Base-by-base conservation (phyloP, 37 sponge, comb jelly and placozoan genomes). In the Tethya wilhelma region DNA sequence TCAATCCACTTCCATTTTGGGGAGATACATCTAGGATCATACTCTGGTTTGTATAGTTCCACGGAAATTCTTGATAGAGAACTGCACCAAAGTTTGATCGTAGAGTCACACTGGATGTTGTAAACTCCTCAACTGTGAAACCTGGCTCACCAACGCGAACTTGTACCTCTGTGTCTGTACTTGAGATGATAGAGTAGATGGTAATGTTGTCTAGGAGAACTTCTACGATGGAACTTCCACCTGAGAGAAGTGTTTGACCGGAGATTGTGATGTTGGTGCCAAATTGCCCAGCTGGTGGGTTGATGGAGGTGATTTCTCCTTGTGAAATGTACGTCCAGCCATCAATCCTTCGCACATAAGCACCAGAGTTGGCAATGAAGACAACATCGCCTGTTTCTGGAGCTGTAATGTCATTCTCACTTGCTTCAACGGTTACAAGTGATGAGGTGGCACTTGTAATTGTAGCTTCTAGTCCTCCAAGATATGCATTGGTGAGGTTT, bases 191-290 rank as follows among this genome's bases (percentile, higher is more conserved):
- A 30, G 5, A 23, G 11, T 11, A 38, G 38, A 28, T 45, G 1
- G 63, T 44, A 2, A 55, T 60, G 39, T 83, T 64, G 23, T 39
- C 56, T 6, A 65, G 60, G 28, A 38, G 22, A 11, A 73, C 60
- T 30, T 36, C 56, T 7, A 53, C 72, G 2, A 92, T 37, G 4
- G 23, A 33, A 32, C 31, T 34, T 34, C 81, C 88, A 26, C 85
- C 93, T 1, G 77, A 67, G 8, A 75, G 56, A 0, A 92, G 78
- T 4, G 64, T 55, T 46, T 44, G 46, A 25, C 93, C 93, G 12
- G 23, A 33, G 39, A 92, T 79, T 25, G 58, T 80, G 26, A 87
- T 67, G 20, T 12, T 39, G 0, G 93, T 92, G 4, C 93, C 93
- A 62, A 41, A 80, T 60, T 84, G 85, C 9, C 93, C 93, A 17